Base-by-base conservation (phyloP, 2,888 invertebrate species). In the Pollenia amentaria region DNA sequence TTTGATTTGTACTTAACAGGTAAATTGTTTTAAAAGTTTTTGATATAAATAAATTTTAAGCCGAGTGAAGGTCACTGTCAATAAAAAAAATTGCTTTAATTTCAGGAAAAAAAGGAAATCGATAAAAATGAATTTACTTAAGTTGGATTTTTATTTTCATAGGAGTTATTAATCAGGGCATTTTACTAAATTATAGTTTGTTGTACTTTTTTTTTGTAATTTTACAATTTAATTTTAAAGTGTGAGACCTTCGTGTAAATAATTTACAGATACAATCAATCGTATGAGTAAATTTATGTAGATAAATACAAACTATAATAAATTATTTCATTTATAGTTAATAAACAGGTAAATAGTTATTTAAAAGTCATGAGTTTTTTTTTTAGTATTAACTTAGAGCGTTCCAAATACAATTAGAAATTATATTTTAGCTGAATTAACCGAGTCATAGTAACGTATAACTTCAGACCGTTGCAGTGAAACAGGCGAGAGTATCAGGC, bases 31-130 rank as follows among this genome's bases (percentile, higher is more conserved):
- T 51, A 16, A 29, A 77, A 72, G 42, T 53, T 65, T 78, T 84
- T 86, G 85, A 73, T 64, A 86, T 64, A 64, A 78, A 86, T 75
- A 55, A 78, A 86, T 86, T 82, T 86, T 78, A 70, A 82, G 62
- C 77, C 53, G 40, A 0, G 42, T 53, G 73, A 86, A 82, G 85
- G 85, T 78, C 73, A 86, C 60, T 76, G 51, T n/a, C 21, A 21
- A 53, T 44, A 62, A 8, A 16, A 38, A 29, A 38, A 53, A 42
- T 53, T n/a, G 12, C 10, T 51, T 18, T 7, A 40, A 44, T 42
- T 65, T 81, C 55, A 67, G 42, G 29, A 75, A 69, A 29, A 29
- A 65, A 75, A 82, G 67, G 60, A 76, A 82, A 62, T 80, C 44
- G 44, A 38, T 18, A 38, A 18, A n/a, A 29, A 62, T 16, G 62